Evolutionary conservation across 2,113 vertebrate species (phyloP), one percentile per base, ranked within the genome.

Genomic region (Calypte anna): DNA sequence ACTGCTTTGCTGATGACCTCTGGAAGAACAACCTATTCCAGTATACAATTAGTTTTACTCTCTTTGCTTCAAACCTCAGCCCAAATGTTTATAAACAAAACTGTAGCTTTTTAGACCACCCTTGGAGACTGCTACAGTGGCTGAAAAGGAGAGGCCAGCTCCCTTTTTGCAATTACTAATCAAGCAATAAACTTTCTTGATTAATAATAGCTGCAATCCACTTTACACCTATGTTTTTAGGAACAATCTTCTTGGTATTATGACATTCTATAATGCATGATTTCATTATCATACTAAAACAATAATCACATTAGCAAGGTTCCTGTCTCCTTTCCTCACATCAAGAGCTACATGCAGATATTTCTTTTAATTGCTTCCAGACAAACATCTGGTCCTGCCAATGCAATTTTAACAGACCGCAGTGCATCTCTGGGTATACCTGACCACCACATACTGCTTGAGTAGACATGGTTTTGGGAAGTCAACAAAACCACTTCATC

Each of bases 271-370:
- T 58, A 90, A 50, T 0, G 0, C 77, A 73, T n/a, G 44, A 82
- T 83, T 90, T 94, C 72, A 88, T 93, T 94, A 90, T 90, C 82
- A 74, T 23, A 74, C 79, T 95, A 96, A 94, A 76, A 44, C 43
- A 96, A 96, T 94, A 96, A 96, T 88, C 95, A 95, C 85, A 91
- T 93, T 95, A 93, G 79, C 75, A 90, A 95, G 85, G 85, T 86
- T 93, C 90, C 90, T 28, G 79, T 90, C 88, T 94, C 82, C 82
- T 91, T 77, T 94, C 88, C 79, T 95, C 27, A 1, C 92, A 88
- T 86, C 68, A 91, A 88, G 82, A 93, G 68, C 67, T 93, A 69
- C 85, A 69, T 0, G 0, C 72, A 95, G 79, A 94, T 85, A 94
- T 28, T 77, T 18, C 58, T 95, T 94, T 91, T 93, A 96, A 96